Evolutionary conservation across 1,140 invertebrate genomes (phyloP).

Genomic region (Drepana arcuata): DNA sequence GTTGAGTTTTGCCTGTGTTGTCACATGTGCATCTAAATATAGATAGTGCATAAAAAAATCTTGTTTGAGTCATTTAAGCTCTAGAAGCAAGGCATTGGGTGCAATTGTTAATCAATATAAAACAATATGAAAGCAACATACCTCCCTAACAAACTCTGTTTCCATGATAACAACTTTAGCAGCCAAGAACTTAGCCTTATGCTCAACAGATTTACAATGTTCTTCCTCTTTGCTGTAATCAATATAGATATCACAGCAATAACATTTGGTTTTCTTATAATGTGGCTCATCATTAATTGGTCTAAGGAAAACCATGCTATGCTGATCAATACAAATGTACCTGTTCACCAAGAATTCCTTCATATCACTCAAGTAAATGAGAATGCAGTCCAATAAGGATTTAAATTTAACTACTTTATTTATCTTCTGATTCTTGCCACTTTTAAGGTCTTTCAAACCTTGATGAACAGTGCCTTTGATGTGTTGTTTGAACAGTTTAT

Average conservation of each 20-base stretch:
- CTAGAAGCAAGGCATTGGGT: too few species aligned
- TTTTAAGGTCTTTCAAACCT: constrained; percentile 30
- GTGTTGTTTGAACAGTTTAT: constrained; percentile 29
- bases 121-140: constrained; percentile 13
- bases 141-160: constrained; percentile 33
- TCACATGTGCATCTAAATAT: too few species aligned
- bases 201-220: constrained; percentile 19
- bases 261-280: constrained; percentile 23
- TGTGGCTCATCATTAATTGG: constrained; percentile 5
- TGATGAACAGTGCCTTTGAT: constrained; percentile 24
- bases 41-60: too few species aligned
- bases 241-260: constrained; percentile 21
- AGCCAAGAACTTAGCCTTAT: constrained; percentile 21
- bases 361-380: constrained; percentile 3
- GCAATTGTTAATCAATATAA: constrained; percentile 1
- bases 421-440: constrained; percentile 7
- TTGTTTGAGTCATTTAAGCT: too few species aligned
- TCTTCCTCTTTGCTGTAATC: constrained; percentile 5
- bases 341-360: constrained; percentile 12
- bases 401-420: not conserved
- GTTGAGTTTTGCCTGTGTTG: too few species aligned
- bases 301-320: constrained; percentile 20
- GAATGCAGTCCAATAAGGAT: not conserved
- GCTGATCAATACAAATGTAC: constrained; percentile 9
- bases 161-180: constrained; percentile 12